These are phyloP conservation scores for Siderastrea siderea DNA, from an alignment of 92 coral and sea anemone species.

Conservation along the genomic window DNA sequence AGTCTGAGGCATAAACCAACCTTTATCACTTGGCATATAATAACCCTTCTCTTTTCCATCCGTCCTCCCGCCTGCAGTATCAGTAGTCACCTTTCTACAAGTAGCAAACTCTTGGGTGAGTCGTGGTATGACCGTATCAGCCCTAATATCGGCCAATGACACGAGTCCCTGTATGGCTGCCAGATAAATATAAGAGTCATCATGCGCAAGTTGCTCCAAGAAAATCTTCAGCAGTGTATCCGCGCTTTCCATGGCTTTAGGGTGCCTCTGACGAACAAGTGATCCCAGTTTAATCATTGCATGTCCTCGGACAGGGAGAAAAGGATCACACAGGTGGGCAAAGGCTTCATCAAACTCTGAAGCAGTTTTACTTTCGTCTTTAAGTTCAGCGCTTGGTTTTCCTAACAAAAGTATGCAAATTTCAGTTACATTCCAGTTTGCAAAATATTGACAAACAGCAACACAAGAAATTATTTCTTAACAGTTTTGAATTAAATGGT, in stretches of 20 bases:
- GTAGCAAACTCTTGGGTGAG: conserved; percentile 86
- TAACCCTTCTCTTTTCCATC: conserved; percentile 32
- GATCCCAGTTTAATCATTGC: conserved; percentile 84
- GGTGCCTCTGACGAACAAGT: conserved; percentile 73
- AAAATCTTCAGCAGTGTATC: conserved; percentile 90
- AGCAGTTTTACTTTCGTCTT: background rate
- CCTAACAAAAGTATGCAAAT: background rate
- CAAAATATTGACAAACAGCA: no score
- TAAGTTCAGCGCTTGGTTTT: background rate
- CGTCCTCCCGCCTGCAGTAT: background rate
- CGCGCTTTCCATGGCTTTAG: conserved; percentile 78
- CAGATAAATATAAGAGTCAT: conserved; percentile 94
- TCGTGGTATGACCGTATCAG: conserved; percentile 84
- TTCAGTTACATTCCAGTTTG: background rate
- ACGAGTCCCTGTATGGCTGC: conserved; percentile 97
- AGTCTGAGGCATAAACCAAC: background rate
- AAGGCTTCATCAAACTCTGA: conserved; percentile 82
- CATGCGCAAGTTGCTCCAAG: conserved; percentile 86
- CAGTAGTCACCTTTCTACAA: conserved; percentile 47
- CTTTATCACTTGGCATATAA: conserved; percentile 15
- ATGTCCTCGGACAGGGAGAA: conserved; percentile 93
- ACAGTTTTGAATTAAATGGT: no score
- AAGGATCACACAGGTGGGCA: conserved; percentile 86
- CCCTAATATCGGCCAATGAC: conserved; percentile 83
- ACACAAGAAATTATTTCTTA: no score